Base-by-base conservation (phyloP, 2,113 vertebrate species). In the Vidua macroura region DNA sequence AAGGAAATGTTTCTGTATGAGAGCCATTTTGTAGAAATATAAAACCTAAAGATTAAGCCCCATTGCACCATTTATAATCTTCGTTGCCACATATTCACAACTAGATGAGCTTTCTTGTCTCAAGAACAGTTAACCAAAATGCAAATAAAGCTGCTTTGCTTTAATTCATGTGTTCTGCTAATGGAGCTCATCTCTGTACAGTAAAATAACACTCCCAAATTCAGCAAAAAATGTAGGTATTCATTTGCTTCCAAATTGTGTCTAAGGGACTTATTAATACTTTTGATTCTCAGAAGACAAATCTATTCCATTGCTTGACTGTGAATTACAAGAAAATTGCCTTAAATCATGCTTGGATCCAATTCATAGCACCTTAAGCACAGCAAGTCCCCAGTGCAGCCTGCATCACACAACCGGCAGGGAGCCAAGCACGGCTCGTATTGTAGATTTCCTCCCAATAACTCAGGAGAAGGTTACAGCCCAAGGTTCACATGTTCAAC, bases 1-100 rank as follows among this genome's bases (percentile, higher is more conserved):
- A 95, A 92, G 94, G 80, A 94, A 93, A 70, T 69, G 68, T 92
- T 96, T 97, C 92, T 88, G 31, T 88, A 81, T 72, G 70, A 96
- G 90, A 97, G 83, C 83, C 72, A 86, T 92, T 96, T 93, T 92
- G 92, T 83, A 93, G 75, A 97, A 96, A 96, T 88, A 84, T 84
- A 93, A 96, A 95, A 93, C 23, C 48, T 92, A 81, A 92, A 95
- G 78, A 95, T 96, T 96, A 97, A 88, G 53, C 81, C 91, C 89
- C 64, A 89, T 52, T 18, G 43, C 85, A n/a, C 48, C n/a, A 14
- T 93, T 88, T 95, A 79, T 49, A 66, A 78, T 82, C 31, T 58
- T 92, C 24, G 14, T 82, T 95, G 83, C 72, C 72, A 94, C 85
- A 85, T 92, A 96, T 55, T 88, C 63, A 89, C 76, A 85, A 91